These are phyloP conservation scores for Catharus bicknelli DNA, from an alignment of 2,113 vertebrate genomes.

Conservation along the genomic window DNA sequence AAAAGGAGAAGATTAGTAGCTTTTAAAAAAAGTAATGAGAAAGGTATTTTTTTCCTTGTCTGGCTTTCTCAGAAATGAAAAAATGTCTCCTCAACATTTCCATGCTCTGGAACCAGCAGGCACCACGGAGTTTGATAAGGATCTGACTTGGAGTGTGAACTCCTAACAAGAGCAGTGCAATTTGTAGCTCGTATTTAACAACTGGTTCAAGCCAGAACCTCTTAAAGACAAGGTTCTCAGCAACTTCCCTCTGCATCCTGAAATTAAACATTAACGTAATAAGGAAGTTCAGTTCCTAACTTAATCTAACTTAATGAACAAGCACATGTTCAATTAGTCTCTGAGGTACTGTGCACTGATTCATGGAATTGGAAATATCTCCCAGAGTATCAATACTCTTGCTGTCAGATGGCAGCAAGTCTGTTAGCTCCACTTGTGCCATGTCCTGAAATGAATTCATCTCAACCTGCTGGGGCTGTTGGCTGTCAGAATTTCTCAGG, in stretches of 20 bases:
- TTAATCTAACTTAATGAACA: slow-evolving; percentile 54
- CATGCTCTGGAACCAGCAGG: neutral
- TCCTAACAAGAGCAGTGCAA: neutral
- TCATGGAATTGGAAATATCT: slow-evolving; percentile 44
- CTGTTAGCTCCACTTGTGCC: neutral
- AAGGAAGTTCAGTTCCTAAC: slow-evolving; percentile 48
- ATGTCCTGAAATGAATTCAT: neutral
- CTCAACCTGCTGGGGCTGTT: neutral
- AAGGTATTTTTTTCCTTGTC: neutral
- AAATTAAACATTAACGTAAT: slow-evolving; percentile 61
- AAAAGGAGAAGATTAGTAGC: neutral
- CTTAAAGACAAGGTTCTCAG: slow-evolving; percentile 23
- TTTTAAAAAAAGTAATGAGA: neutral
- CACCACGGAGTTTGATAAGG: neutral
- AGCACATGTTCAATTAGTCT: slow-evolving; percentile 35
- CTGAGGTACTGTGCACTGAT: slow-evolving; percentile 8
- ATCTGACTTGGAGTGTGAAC: neutral
- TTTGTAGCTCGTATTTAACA: neutral
- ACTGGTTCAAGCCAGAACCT: slow-evolving; percentile 25
- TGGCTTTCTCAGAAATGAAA: neutral
- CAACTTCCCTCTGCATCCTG: slow-evolving; percentile 23
- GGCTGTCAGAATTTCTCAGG: neutral
- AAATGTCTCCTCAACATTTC: neutral
- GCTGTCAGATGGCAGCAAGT: slow-evolving; percentile 6
- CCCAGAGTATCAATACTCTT: slow-evolving; percentile 34